Evolutionary conservation across 92 coral and sea anemone genomes (phyloP), one percentile per base, ranked within the genome.

Genomic region (Phenganax marumi): DNA sequence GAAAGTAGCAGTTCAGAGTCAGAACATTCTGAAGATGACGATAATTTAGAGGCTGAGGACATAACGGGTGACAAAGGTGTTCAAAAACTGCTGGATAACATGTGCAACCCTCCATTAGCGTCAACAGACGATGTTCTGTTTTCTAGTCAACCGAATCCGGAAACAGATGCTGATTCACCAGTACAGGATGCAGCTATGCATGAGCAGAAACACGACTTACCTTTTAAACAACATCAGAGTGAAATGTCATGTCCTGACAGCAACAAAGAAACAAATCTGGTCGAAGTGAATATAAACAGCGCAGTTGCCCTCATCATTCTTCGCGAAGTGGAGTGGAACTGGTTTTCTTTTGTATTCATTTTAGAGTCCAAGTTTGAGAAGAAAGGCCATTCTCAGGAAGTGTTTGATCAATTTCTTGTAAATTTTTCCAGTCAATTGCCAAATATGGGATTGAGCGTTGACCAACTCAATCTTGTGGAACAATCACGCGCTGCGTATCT

Each of bases 281-380:
- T 33, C 6, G 66, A 60, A 6, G 12, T 60, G 12, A 6, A 60
- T 16, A 60, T 6, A 71, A 71, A 71, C 76, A 71, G 9, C 49
- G 56, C 56, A 10, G 9, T 47, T 71, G 24, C 76, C 8, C 76
- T 71, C 23, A n/a, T 3, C 76, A 47, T 71, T 54, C 80, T 75
- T 52, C 47, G 18, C 22, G 65, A 87, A 50, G 85, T 84, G 54
- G 85, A 77, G 73, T 86, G 12, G 47, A 86, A 86, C 76, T 86
- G 86, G 89, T 86, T 86, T 86, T 52, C 89, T 70, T 81, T 87
- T 64, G 86, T 87, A 43, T 19, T 48, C 10, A 52, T 52, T n/a
- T 43, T 82, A 21, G 84, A 82, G 50, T 48, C 50, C 39, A 54
- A 82, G 76, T 65, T 82, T 73, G 58, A 64, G 19, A 66, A 66